Percentiles rank a stretch among this genome's conserved stretches.
Evolutionary conservation across 2,888 invertebrate species (phyloP).

Genomic region (Xestia c-nigrum): DNA sequence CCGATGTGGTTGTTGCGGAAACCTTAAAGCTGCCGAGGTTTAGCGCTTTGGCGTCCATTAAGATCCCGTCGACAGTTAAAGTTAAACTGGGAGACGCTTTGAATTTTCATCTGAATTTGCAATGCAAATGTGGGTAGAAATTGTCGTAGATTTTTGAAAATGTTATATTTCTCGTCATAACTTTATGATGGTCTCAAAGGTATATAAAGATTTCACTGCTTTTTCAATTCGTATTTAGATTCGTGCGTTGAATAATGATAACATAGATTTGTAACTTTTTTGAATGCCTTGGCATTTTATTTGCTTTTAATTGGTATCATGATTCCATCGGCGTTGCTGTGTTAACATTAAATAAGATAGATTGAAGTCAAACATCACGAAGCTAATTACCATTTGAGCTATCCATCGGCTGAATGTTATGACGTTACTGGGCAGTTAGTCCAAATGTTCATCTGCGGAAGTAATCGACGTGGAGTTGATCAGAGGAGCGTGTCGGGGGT

Average conservation of each 20-base stretch:
- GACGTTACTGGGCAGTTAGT: constrained; percentile 17
- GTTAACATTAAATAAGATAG: not conserved
- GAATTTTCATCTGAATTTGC: constrained; percentile 78
- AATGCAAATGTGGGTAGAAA: constrained; percentile 74
- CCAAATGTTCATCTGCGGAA: constrained; percentile 40
- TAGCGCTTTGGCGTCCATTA: constrained; percentile 79
- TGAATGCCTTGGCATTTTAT: not conserved
- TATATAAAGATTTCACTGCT: constrained; percentile 38
- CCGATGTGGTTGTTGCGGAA: constrained; percentile 80
- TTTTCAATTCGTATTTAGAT: constrained; percentile 46
- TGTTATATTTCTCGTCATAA: constrained; percentile 56
- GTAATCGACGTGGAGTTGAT: constrained; percentile 76
- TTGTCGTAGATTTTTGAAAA: constrained; percentile 69
- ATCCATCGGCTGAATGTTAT: constrained; percentile 24
- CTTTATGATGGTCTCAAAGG: constrained; percentile 42
- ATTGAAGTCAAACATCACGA: not conserved
- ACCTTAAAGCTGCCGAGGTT: constrained; percentile 78
- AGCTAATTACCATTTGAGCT: not conserved
- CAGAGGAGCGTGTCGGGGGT: constrained; percentile 71
- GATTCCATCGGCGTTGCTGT: not conserved
- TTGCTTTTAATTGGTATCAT: not conserved
- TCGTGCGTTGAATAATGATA: constrained; percentile 37
- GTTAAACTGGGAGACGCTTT: constrained; percentile 75
- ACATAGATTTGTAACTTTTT: constrained; percentile 9
- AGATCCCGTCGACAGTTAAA: constrained; percentile 76